Conservation (phyloP, 64 coral and sea anemone species). For the Actinia tenebrosa region DNA sequence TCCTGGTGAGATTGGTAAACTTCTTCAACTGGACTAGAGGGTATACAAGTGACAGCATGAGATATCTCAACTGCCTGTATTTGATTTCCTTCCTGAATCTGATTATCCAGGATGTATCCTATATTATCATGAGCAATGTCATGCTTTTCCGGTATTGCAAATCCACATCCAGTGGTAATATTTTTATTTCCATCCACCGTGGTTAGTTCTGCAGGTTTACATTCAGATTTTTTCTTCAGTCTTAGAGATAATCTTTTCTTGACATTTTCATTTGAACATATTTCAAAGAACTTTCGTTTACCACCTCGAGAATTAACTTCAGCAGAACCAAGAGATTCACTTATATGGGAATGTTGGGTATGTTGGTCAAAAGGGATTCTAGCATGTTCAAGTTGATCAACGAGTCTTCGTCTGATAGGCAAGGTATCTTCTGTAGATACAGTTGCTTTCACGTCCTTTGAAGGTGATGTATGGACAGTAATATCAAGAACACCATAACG, state of each 20-base stretch:
- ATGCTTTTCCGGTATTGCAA: neutral
- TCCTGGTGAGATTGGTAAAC: neutral
- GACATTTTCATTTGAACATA: neutral
- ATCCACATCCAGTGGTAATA: neutral
- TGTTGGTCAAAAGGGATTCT: neutral
- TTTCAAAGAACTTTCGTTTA: neutral
- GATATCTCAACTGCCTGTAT: neutral
- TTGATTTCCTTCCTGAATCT: neutral
- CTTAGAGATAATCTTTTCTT: neutral
- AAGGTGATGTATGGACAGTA: neutral
- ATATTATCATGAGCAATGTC: neutral
- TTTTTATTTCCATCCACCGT: neutral
- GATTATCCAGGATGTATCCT: neutral
- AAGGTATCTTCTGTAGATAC: neutral
- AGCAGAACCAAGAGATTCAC: neutral
- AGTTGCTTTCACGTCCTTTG: neutral
- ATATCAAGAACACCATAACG: conserved; percentile 16
- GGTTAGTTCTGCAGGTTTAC: neutral
- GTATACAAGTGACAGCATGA: conserved; percentile 14
- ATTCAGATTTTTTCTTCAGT: neutral
- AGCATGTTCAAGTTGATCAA: neutral
- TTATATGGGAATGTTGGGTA: neutral
- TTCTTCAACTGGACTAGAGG: conserved; percentile 36
- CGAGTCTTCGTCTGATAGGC: neutral
- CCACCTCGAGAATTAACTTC: neutral